Evolutionary conservation across 2,888 invertebrate species (phyloP), one percentile per base, ranked within the genome.

Genomic region (Ommatoiulus sabulosus): DNA sequence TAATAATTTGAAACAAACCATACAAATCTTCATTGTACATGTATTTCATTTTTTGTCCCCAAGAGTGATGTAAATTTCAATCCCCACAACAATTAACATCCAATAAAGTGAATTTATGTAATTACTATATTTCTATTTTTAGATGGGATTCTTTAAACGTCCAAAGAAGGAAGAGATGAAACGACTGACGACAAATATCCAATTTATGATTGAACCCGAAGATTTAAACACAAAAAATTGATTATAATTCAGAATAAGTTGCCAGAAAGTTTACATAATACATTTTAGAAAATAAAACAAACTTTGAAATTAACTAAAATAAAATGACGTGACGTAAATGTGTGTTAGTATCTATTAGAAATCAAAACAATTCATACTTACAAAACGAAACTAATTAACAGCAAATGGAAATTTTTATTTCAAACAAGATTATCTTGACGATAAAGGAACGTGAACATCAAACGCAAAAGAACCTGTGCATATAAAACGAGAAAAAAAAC

Each of bases 141-240:
- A 84, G 85, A 86, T 90, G 63, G 90, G 90, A 87, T 90, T 90
- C 85, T 90, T 90, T 88, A 88, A 86, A 85, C 85, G 90, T 63
- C 84, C 88, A 88, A 44, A 90, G 52, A 89, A 90, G 87, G 90
- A 90, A 57, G 89, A 90, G 57, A 90, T 90, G 90, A 89, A 90
- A 43, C 48, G 89, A 63, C 86, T 90, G 86, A 88, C 86, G 48
- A 87, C 89, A 48, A 84, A 88, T 43, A 86, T 87, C 8, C n/a
- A 72, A 72, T 46, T 46, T 8, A 46, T 46, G 46, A 35, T 35
- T 35, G 2, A 35, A 35, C 35, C 35, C 35, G 35, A 35, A 35
- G 35, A 35, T 35, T 35, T 35, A 35, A 35, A 35, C n/a, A n/a
- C n/a, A 35, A 35, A 35, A 35, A 35, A 35, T 35, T 0, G 35